Evolutionary conservation across 2,888 invertebrate genomes (phyloP), one percentile per base, ranked within the genome.

Genomic region (Agapetus fuscipes): DNA sequence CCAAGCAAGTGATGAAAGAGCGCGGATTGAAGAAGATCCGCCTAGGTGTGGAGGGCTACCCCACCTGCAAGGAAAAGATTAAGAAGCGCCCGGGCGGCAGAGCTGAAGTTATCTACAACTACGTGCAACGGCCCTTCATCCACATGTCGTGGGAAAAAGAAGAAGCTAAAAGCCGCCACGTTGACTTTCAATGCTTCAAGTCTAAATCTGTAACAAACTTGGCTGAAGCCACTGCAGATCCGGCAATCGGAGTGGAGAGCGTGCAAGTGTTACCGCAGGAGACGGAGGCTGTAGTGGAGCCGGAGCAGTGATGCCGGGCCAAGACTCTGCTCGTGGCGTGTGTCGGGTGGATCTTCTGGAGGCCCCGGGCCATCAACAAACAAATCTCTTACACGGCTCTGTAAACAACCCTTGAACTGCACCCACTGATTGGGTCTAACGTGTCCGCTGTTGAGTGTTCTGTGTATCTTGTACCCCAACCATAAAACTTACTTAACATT

Each of bases 141-240:
- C 94, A 96, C 57, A 93, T 94, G 88, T 94, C 94, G 0, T 99
- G 98, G 98, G 98, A 99, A 60, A 99, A 99, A 55, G 98, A 99
- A 56, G 98, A 99, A 56, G 97, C 96, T 0, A 95, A 96, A 58
- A 94, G 93, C 56, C 80, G 98, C 1, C 98, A 99, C 58, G 98
- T 99, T 0, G 98, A 99, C 62, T 99, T 97, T 57, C 91, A 97
- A 67, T 97, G 96, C 59, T 94, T 97, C 38, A 96, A 95, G 63
- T 94, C 93, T 3, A 96, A 97, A 58, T 94, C 94, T 0, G 94
- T 96, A 17, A 96, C 95, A 7, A 96, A 97, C 64, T 67, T 97
- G 46, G 93, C 94, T 0, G 94, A 94, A 54, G 94, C 93, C 0
- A 89, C 91, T 1, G 93, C 93, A 0, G 94, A 94, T 62, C 90